These are phyloP conservation scores for Grus americana DNA, from an alignment of 2,113 vertebrate species.

Conservation along the genomic window DNA sequence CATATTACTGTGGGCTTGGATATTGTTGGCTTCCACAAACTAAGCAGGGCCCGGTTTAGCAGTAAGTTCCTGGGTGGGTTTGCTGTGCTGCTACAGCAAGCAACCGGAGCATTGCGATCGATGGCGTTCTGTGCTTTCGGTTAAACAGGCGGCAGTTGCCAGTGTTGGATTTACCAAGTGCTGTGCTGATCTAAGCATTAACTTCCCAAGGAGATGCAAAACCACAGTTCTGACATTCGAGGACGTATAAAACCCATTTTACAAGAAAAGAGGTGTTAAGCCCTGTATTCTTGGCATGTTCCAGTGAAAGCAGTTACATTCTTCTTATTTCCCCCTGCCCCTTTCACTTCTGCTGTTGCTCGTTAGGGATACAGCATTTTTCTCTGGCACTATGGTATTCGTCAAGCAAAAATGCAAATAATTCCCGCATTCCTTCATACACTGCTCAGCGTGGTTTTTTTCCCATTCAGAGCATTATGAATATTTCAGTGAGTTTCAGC, in stretches of 20 bases:
- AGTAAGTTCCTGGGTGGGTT: background rate
- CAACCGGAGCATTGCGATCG: accelerated
- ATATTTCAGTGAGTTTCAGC: background rate
- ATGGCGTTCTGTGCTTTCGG: accelerated
- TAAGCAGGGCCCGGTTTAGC: background rate
- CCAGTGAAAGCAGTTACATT: background rate
- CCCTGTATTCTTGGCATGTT: background rate
- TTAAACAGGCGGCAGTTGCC: background rate
- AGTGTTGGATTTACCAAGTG: background rate
- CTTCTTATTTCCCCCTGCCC: background rate
- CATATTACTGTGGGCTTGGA: background rate
- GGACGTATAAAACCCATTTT: background rate
- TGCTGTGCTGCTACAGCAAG: background rate
- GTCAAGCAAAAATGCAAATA: background rate
- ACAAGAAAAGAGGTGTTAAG: background rate
- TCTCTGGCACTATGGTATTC: background rate
- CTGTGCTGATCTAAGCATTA: background rate
- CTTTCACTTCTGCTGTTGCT: background rate
- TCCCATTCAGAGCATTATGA: background rate
- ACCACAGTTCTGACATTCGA: background rate
- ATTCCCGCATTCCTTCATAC: background rate
- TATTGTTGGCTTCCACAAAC: background rate
- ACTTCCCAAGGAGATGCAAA: background rate
- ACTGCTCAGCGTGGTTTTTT: background rate
- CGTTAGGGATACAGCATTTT: background rate